Conservation (phyloP, 1,140 invertebrate genomes). For the Colletes latitarsis region DNA sequence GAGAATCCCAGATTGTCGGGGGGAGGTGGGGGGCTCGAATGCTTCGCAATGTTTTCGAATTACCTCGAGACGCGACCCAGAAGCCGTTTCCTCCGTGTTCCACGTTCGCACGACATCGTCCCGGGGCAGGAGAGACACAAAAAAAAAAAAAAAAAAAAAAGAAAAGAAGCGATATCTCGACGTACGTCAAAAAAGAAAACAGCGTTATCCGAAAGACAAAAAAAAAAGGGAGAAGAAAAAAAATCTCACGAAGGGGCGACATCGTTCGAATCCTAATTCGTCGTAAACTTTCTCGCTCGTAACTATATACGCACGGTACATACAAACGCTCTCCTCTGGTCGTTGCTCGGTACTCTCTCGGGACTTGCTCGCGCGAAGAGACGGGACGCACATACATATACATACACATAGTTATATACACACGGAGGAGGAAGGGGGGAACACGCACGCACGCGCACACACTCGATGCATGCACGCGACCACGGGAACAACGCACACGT, state of each 20-base stretch:
- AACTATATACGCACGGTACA: constrained; percentile 49
- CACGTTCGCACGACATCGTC: constrained; percentile 19
- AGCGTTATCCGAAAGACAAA: constrained; percentile 11
- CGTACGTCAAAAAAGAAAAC: constrained; percentile 10
- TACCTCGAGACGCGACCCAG: neutral
- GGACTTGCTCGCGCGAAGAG: constrained; percentile 26
- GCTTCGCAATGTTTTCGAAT: neutral
- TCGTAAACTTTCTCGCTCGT: constrained; percentile 58
- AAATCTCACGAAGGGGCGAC: constrained; percentile 47
- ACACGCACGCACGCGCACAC: constrained; percentile 19
- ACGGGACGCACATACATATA: constrained; percentile 5
- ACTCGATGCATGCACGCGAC: no score
- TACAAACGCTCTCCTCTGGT: constrained; percentile 51
- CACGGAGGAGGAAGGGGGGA: neutral
- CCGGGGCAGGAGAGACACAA: neutral
- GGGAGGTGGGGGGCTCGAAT: no score
- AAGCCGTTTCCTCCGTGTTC: neutral
- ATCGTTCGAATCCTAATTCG: constrained; percentile 53
- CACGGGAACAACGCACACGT: constrained; percentile 10
- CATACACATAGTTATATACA: constrained; percentile 19
- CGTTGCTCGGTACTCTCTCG: constrained; percentile 44
- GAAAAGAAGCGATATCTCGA: constrained; percentile 8
- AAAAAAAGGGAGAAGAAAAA: neutral
- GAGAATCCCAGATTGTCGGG: constrained; percentile 30
- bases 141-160: neutral